Percentiles rank a stretch among this genome's conserved stretches.
These are phyloP conservation scores for Micrastur ruficollis DNA, from an alignment of 2,797 vertebrate genomes.

Conservation along the genomic window DNA sequence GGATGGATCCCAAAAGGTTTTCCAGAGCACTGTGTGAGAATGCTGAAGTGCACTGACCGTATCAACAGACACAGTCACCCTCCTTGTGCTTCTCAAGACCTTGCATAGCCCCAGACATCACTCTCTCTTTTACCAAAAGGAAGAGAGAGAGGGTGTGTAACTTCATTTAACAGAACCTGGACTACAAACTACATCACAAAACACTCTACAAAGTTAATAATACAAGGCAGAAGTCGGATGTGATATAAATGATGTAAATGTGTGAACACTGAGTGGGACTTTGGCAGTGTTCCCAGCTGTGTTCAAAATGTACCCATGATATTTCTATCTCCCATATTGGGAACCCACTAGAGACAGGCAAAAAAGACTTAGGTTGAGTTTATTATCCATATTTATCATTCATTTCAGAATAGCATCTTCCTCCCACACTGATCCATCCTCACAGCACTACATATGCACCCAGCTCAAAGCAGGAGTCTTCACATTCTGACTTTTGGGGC, in stretches of 20 bases:
- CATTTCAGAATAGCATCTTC: slow-evolving; percentile 61
- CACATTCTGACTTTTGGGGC: slow-evolving; percentile 27
- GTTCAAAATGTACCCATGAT: slow-evolving; percentile 67
- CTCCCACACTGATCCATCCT: slow-evolving; percentile 39
- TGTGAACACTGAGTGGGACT: slow-evolving; percentile 65
- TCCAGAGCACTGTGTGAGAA: not conserved
- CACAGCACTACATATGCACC: not conserved
- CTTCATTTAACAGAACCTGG: slow-evolving; percentile 29
- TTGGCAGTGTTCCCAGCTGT: slow-evolving; percentile 43
- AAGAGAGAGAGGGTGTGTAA: not conserved
- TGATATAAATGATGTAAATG: slow-evolving; percentile 66
- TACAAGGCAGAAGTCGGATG: slow-evolving; percentile 53
- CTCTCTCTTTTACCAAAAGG: not conserved
- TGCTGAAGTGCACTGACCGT: not conserved
- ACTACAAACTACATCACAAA: slow-evolving; percentile 42
- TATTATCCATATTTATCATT: slow-evolving; percentile 57
- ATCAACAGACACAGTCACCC: not conserved
- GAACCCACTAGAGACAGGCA: slow-evolving; percentile 44
- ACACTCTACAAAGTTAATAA: slow-evolving; percentile 56
- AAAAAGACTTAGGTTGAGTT: slow-evolving; percentile 49
- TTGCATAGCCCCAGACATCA: not conserved
- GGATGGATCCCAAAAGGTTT: not conserved
- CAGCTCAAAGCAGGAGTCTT: slow-evolving; percentile 34
- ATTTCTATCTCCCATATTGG: slow-evolving; percentile 62
- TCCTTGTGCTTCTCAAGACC: not conserved